Base-by-base conservation (phyloP, 2,797 vertebrate species). In the Monodelphis domestica region DNA sequence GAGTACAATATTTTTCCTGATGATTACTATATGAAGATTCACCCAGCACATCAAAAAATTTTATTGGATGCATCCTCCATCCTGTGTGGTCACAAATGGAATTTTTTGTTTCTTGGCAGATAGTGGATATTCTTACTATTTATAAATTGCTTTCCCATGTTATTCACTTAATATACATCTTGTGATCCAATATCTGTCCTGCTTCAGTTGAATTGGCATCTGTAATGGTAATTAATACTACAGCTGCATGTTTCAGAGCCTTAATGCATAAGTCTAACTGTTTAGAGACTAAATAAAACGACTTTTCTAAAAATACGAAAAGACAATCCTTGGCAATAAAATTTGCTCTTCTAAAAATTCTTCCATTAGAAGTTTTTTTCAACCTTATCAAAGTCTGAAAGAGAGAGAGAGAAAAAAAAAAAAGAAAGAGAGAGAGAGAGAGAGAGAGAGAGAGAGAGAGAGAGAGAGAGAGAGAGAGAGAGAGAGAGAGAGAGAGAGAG, bases 71-170 rank as follows among this genome's bases (percentile, higher is more conserved):
- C 91, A 90, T 92, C 15, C 17, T 59, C 56, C 95, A 92, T 89
- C 96, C 94, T 96, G 97, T 97, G 96, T 95, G 97, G 95, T 95
- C 97, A 94, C 90, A 52, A 10, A 90, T 53, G 51, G 92, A 94
- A 59, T 95, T 93, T 95, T n/a, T 93, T 96, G 89, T 95, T 90
- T 94, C 95, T 97, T 97, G 97, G 96, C 95, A 50, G 87, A 94
- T 94, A 94, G 56, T 53, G 52, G 89, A 87, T 94, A 78, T 33
- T n/a, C 90, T 92, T 93, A 90, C 97, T 96, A 95, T 97, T 96
- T 96, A 96, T 94, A 95, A 93, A 53, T 90, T 89, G 24, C 87
- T 45, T 97, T 95, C 95, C 93, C 89, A 30, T 94, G 87, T 93
- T 95, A 87, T 55, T 95, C 91, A 93, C 92, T 93, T 53, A 14